Evolutionary conservation across 2,113 vertebrate genomes (phyloP).

Genomic region (Gorilla gorilla): DNA sequence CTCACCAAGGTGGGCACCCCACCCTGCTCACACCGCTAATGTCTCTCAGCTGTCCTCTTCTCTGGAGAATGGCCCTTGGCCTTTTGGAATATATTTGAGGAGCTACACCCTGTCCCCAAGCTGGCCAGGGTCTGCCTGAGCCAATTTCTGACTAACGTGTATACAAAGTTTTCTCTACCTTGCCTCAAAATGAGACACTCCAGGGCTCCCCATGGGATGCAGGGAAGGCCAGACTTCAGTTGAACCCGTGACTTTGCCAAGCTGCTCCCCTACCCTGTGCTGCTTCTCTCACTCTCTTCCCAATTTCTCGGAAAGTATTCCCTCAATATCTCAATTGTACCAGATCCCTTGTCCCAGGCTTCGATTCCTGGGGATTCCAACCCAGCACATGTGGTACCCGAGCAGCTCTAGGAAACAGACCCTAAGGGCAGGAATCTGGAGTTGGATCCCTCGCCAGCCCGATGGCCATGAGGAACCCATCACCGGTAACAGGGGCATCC

Average conservation of each 20-base stretch:
- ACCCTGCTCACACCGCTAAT: not conserved
- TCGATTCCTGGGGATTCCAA: not conserved
- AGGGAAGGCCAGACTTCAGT: not conserved
- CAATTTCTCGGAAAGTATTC: not conserved
- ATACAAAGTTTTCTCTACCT: not conserved
- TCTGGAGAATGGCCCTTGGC: not conserved
- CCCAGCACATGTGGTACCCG: not conserved
- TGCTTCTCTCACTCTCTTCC: not conserved
- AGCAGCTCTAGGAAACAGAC: not conserved
- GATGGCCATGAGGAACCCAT: not conserved
- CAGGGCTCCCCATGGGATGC: not conserved
- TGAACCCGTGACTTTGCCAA: not conserved
- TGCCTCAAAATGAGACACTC: not conserved
- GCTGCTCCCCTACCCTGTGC: not conserved
- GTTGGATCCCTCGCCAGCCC: too few species aligned
- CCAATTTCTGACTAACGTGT: slow-evolving; percentile 33
- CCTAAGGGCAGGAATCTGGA: not conserved
- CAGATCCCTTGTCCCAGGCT: not conserved
- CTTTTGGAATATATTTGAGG: not conserved
- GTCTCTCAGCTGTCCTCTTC: not conserved
- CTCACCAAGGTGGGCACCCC: too few species aligned
- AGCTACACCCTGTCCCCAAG: not conserved
- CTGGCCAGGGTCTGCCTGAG: not conserved
- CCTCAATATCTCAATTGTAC: not conserved
- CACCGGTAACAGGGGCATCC: rapidly evolving